Conservation (phyloP, 2,113 vertebrate genomes). For the Chionodraco myersi region DNA sequence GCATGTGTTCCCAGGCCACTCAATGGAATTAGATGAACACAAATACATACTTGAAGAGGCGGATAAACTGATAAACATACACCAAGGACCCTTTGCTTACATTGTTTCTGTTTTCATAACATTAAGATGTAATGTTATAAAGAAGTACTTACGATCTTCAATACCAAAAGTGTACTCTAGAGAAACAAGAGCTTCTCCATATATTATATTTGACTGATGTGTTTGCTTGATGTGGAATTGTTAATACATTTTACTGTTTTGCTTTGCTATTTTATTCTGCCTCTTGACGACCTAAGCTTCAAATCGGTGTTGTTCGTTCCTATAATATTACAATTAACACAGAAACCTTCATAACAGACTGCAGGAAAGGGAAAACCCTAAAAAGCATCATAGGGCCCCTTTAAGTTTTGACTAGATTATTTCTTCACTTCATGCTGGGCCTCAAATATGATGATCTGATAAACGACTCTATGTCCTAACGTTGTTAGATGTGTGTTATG, state of each 20-base stretch:
- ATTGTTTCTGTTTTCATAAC: neutral
- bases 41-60: neutral
- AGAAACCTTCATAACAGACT: too few relatives aligned
- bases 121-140: neutral
- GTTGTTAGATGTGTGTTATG: neutral
- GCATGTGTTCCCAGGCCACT: neutral
- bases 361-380: too few relatives aligned
- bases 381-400: too few relatives aligned
- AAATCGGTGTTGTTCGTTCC: neutral
- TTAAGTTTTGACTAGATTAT: neutral
- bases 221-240: neutral
- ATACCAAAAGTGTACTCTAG: neutral
- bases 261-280: neutral
- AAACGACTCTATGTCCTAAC: neutral
- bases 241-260: neutral
- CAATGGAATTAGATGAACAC: neutral
- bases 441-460: neutral
- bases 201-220: neutral
- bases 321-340: neutral
- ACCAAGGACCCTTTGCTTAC: neutral
- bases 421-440: too few relatives aligned
- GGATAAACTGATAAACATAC: neutral
- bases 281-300: too few relatives aligned
- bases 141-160: neutral
- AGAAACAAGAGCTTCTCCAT: neutral